A percentile compares a stretch with the other conserved stretches of the same genome.
phyloP scores from a whole-genome alignment of 2,888 invertebrate species.

The Baronia brevicornis region DNA sequence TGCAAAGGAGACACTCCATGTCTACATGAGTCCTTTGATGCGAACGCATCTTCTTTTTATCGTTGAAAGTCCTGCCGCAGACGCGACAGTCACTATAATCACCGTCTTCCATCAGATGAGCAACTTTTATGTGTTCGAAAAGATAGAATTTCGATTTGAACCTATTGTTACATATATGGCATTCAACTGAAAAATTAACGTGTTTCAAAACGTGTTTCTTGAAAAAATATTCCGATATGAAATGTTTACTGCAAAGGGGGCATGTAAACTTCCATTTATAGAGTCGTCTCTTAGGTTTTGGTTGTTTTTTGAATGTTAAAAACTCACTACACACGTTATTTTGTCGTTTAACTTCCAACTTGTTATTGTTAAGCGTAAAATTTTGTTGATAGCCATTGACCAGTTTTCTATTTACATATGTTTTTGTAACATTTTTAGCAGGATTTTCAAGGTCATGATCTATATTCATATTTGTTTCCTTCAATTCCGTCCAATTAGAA shows the following conservation, averaged over 20 bases:
- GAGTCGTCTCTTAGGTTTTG: constrained; percentile 19
- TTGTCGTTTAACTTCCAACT: constrained; percentile 7
- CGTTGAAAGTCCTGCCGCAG: constrained; percentile 42
- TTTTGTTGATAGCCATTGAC: constrained; percentile 39
- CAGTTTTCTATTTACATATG: constrained; percentile 33
- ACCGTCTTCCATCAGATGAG: constrained; percentile 33
- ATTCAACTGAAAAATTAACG: constrained; percentile 28
- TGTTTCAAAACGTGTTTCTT: constrained; percentile 52
- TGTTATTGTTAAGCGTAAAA: constrained; percentile 18
- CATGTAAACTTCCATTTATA: constrained; percentile 39
- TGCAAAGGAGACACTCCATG: constrained; percentile 44
- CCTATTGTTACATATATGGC: constrained; percentile 32
- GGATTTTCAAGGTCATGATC: constrained; percentile 23
- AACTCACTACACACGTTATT: constrained; percentile 50
- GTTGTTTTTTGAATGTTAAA: constrained; percentile 47
- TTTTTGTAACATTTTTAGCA: constrained; percentile 33
- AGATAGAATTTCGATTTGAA: constrained; percentile 51
- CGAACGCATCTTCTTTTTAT: constrained; percentile 27
- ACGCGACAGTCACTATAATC: constrained; percentile 33
- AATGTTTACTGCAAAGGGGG: constrained; percentile 51
- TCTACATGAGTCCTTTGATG: constrained; percentile 39
- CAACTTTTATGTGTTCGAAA: constrained; percentile 51
- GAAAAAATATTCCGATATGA: constrained; percentile 56
- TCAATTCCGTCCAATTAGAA: too few species aligned
- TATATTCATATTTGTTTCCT: too few species aligned